Conservation (phyloP, 2,888 invertebrate species). For the Emmelina monodactyla region DNA sequence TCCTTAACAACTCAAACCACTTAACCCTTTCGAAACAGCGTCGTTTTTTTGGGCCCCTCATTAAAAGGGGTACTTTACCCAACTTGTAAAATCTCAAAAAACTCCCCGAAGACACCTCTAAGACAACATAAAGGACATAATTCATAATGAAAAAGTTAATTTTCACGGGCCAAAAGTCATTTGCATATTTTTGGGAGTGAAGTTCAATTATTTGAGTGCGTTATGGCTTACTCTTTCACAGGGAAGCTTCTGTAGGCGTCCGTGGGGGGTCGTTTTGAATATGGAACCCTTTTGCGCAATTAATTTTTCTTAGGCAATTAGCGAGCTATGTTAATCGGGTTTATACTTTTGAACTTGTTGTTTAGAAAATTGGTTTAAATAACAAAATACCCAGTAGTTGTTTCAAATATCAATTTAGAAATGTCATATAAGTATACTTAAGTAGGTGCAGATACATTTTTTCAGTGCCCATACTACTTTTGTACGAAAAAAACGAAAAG, state of each 20-base stretch:
- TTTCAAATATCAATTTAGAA: no score
- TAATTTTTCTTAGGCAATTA: constrained; percentile 65
- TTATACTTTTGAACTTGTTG: constrained; percentile 33
- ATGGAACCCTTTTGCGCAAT: constrained; percentile 52
- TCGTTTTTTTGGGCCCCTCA: constrained; percentile 24
- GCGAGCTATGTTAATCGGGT: constrained; percentile 35
- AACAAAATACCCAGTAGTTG: no score
- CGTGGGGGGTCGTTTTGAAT: constrained; percentile 42
- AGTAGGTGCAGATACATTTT: no score
- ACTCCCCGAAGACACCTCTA: constrained; percentile 51
- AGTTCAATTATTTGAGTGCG: constrained; percentile 53
- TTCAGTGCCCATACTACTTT: no score
- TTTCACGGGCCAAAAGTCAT: constrained; percentile 49
- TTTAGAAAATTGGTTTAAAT: background rate
- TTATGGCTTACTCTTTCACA: constrained; percentile 37
- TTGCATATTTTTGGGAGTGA: constrained; percentile 59
- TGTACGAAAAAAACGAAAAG: no score
- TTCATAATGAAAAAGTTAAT: constrained; percentile 67
- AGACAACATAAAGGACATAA: constrained; percentile 58
- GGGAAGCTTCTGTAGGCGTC: constrained; percentile 36
- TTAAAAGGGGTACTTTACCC: constrained; percentile 26
- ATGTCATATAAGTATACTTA: no score
- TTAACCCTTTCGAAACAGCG: constrained; percentile 31
- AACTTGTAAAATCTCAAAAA: constrained; percentile 55
- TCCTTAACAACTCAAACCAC: no score